Conservation (phyloP, 2,888 invertebrate genomes). For the Drosophila pseudotakahashii region DNA sequence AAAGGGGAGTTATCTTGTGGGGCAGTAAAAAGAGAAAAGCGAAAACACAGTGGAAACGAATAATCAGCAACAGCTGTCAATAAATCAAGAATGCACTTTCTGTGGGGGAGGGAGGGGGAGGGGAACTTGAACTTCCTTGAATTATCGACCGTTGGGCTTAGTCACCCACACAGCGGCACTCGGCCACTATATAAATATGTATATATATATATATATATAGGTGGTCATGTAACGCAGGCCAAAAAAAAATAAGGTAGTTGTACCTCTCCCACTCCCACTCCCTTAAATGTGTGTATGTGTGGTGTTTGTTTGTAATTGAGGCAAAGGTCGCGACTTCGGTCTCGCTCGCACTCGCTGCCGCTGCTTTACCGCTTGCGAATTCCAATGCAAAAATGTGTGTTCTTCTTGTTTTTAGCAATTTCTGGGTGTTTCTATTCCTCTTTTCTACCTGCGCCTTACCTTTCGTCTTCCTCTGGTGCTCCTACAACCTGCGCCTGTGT, state of each 20-base stretch:
- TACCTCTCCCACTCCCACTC: constrained; percentile 28
- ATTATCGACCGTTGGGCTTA: constrained; percentile 34
- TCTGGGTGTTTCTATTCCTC: constrained; percentile 14
- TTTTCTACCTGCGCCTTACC: constrained; percentile 47
- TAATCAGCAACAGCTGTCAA: constrained; percentile 40
- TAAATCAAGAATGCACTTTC: constrained; percentile 53
- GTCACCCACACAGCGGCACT: constrained; percentile 16
- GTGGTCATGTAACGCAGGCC: constrained; percentile 46
- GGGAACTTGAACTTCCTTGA: constrained; percentile 34
- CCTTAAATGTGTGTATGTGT: constrained; percentile 25
- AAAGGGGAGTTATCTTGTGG: constrained; percentile 48
- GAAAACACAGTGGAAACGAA: constrained; percentile 6
- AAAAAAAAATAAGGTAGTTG: constrained; percentile 32
- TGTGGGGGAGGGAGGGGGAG: not conserved
- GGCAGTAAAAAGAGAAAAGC: constrained; percentile 3
- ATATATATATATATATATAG: constrained; percentile 15
- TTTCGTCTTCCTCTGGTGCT: constrained; percentile 48
- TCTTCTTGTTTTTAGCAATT: constrained; percentile 39
- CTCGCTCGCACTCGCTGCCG: constrained; percentile 4
- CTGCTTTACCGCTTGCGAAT: constrained; percentile 26
- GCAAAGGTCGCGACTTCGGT: constrained; percentile 68
- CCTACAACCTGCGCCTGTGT: constrained; percentile 46
- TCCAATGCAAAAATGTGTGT: constrained; percentile 51
- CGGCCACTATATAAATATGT: constrained; percentile 7
- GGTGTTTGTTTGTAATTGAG: constrained; percentile 73